Evolutionary conservation across 2,888 invertebrate species (phyloP), one percentile per base, ranked within the genome.

Genomic region (Clanis bilineata): DNA sequence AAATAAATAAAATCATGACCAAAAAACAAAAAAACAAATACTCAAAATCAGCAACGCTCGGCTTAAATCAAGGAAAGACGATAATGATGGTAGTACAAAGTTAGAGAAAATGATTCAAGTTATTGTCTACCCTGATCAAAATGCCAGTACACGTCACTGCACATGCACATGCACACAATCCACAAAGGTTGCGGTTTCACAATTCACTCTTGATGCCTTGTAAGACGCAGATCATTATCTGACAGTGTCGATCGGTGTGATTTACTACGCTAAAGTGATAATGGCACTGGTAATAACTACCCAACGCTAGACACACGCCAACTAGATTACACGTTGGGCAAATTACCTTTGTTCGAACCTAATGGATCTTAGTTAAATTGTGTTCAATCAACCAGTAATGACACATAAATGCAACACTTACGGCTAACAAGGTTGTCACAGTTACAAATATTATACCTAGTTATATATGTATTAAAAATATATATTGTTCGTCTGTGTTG

Each of bases 251-350:
- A 82, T 76, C 74, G 79, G 76, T 78, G 76, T 84, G 83, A 88
- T 88, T 86, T 83, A 86, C 80, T 82, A 76, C 79, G 85, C 77
- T 83, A 83, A 87, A 84, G 84, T 83, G 83, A 85, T 88, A 88
- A 88, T 87, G 77, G 80, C 76, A 70, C 73, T 70, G 58, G 71
- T 86, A 85, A 87, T 86, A 80, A 82, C 76, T 72, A 68, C 73
- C 74, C 68, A 61, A 64, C 65, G 65, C 69, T 61, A 77, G 72
- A 77, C 69, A 69, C 64, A 66, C 69, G 64, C 63, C 64, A 65
- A 66, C 69, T 75, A 70, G 67, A 72, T 69, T 71, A 71, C 66
- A 68, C 65, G 71, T 64, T 68, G 68, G 70, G 74, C 73, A 80
- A 83, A 85, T 82, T 80, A 80, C 77, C 77, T 78, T 78, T 76